A percentile compares a stretch with the other conserved stretches of the same genome.
These are phyloP conservation scores for Amazona vittata DNA, from an alignment of 2,113 vertebrate species.

Conservation along the genomic window DNA sequence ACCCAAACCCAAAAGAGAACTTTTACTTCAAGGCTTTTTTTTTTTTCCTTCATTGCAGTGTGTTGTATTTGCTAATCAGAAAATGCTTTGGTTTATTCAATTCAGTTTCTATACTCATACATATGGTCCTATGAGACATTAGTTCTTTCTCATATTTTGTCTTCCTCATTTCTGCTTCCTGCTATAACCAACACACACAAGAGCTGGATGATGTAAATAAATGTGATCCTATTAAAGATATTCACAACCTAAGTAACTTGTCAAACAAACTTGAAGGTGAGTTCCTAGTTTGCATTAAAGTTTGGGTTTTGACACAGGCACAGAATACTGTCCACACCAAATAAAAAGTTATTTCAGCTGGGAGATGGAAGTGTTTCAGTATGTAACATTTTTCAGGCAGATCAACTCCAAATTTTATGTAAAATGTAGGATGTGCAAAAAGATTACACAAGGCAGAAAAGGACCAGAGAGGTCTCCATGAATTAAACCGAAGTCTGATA, in stretches of 20 bases:
- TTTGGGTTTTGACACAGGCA: not conserved
- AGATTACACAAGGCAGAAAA: not conserved
- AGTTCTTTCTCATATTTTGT: not conserved
- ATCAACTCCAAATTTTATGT: not conserved
- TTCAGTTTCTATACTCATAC: not conserved
- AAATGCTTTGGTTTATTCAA: not conserved
- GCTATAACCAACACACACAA: not conserved
- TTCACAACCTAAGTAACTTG: not conserved
- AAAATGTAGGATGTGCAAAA: not conserved
- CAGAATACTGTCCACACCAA: not conserved
- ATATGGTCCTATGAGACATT: not conserved
- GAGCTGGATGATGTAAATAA: not conserved
- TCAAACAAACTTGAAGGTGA: not conserved
- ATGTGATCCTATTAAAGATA: not conserved
- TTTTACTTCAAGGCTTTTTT: not conserved
- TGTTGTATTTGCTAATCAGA: not conserved
- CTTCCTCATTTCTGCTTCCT: not conserved
- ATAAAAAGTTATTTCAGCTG: not conserved
- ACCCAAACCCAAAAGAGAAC: not conserved
- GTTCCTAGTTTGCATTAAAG: not conserved
- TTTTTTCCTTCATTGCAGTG: not conserved
- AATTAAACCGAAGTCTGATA: not conserved
- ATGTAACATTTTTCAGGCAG: not conserved
- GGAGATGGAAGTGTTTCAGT: not conserved
- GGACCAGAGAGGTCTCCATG: not conserved